phyloP scores from a whole-genome alignment of 2,113 vertebrate species.

The Origma solitaria region DNA sequence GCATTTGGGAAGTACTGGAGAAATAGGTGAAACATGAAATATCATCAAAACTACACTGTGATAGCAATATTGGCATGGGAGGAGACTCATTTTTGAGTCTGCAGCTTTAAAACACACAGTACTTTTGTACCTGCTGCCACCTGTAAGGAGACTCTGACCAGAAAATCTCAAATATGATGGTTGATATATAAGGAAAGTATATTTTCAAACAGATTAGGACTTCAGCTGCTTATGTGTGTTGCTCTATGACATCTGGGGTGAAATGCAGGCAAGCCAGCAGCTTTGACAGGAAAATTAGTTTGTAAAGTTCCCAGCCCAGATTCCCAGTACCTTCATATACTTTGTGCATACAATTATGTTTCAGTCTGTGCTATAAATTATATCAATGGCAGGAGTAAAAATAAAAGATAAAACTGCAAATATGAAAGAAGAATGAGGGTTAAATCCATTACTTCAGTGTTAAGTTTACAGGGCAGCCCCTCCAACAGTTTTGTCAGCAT shows the following conservation, averaged over 20 bases:
- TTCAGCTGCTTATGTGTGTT: neutral
- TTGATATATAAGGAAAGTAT: neutral
- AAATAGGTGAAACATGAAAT: neutral
- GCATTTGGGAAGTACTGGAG: neutral
- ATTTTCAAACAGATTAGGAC: neutral
- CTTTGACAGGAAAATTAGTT: neutral
- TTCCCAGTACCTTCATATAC: neutral
- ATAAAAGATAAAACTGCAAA: neutral
- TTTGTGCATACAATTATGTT: neutral
- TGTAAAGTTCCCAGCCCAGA: neutral
- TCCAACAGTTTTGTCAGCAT: neutral
- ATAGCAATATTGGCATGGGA: neutral
- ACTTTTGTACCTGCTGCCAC: neutral
- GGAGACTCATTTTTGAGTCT: neutral
- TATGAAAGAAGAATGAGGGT: neutral
- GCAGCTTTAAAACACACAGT: neutral
- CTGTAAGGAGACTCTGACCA: neutral
- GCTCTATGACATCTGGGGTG: neutral
- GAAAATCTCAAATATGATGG: neutral
- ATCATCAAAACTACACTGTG: fast-evolving
- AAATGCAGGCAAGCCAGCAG: neutral
- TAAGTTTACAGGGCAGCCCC: neutral
- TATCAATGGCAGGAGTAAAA: neutral
- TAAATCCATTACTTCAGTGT: neutral
- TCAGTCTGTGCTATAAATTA: neutral